A percentile compares a stretch with the other conserved stretches of the same genome.
phyloP scores from a whole-genome alignment of 1,140 invertebrate genomes.

The Megathymus violae region DNA sequence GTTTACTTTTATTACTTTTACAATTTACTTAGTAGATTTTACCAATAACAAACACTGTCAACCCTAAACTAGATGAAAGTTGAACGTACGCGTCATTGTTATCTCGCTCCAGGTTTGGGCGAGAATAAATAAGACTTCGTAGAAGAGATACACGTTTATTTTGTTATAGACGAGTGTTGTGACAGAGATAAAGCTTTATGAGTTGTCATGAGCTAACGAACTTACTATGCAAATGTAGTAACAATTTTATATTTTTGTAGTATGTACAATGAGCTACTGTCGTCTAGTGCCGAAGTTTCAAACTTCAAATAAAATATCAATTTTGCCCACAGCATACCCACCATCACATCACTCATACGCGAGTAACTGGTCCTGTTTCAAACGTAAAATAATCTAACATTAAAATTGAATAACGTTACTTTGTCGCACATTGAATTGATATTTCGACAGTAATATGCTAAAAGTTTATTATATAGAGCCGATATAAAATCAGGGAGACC shows the following conservation, averaged over 20 bases:
- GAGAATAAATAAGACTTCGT: slow-evolving; percentile 79
- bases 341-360: slow-evolving; percentile 22
- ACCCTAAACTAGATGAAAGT: slow-evolving; percentile 58
- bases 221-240: slow-evolving; percentile 53
- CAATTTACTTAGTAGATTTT: neutral
- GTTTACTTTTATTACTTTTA: too few relatives aligned
- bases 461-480: slow-evolving; percentile 49
- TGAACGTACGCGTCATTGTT: slow-evolving; percentile 78
- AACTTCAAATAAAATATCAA: slow-evolving; percentile 27
- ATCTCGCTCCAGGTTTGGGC: slow-evolving; percentile 71
- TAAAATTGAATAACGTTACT: too few relatives aligned
- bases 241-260: slow-evolving; percentile 2
- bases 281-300: slow-evolving; percentile 17
- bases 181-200: slow-evolving; percentile 75
- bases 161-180: slow-evolving; percentile 69
- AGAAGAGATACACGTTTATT: slow-evolving; percentile 79
- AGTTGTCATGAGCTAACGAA: slow-evolving; percentile 65
- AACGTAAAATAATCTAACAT: too few relatives aligned
- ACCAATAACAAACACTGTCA: slow-evolving; percentile 29
- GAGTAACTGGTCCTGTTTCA: slow-evolving; percentile 53
- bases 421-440: slow-evolving; percentile 41
- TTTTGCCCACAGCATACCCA: neutral
- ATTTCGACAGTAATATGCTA: slow-evolving; percentile 61
- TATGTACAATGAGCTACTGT: slow-evolving; percentile 13
- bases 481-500: slow-evolving; percentile 21